Evolutionary conservation across 2,888 invertebrate genomes (phyloP).

Genomic region (Temnothorax unifasciatus): DNA sequence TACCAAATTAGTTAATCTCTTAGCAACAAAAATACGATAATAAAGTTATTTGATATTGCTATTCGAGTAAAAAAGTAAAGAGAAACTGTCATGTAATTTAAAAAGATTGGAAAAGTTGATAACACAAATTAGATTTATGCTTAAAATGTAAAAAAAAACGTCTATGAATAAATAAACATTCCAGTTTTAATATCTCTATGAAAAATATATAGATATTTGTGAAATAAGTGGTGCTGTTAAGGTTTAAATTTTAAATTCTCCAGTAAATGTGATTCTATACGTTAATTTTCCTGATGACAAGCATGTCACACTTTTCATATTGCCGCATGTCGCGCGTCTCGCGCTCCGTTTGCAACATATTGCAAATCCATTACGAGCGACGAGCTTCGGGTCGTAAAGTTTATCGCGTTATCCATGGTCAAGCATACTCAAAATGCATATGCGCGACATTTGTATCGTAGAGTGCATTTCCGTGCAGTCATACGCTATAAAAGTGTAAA

Average conservation of each 20-base stretch:
- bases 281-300: conserved; percentile 72
- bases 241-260: conserved; percentile 41
- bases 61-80: neutral
- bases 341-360: conserved; percentile 73
- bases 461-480: conserved; percentile 74
- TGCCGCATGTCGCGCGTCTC: conserved; percentile 29
- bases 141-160: neutral
- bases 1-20: too few relatives aligned
- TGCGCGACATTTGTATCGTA: conserved; percentile 66
- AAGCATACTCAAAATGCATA: conserved; percentile 73
- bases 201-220: neutral
- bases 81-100: neutral
- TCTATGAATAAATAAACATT: neutral
- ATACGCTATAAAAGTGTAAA: conserved; percentile 72
- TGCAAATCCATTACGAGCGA: conserved; percentile 78
- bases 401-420: conserved; percentile 76
- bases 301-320: conserved; percentile 70
- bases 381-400: conserved; percentile 74
- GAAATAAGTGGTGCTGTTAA: neutral
- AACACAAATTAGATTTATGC: neutral
- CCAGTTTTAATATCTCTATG: neutral
- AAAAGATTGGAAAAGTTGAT: neutral
- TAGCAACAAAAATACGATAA: too few relatives aligned
- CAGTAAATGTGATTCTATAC: conserved; percentile 60
- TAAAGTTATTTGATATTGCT: too few relatives aligned